Evolutionary conservation across 2,888 invertebrate genomes (phyloP).

Genomic region (Xestobium rufovillosum): DNA sequence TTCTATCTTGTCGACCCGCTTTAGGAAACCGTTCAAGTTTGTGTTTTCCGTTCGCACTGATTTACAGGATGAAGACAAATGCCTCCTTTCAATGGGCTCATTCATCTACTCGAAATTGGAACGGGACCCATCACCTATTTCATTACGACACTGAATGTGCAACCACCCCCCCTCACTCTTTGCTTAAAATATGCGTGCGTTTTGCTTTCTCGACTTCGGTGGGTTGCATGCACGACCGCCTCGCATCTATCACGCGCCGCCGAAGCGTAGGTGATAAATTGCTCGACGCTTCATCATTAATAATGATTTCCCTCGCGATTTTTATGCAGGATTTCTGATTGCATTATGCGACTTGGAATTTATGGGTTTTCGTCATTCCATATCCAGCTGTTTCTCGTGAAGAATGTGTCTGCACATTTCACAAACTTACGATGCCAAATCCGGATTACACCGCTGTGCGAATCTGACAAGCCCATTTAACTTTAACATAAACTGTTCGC

Average conservation of each 20-base stretch:
- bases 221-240: slow-evolving; percentile 24
- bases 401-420: too few relatives aligned
- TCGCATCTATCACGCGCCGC: slow-evolving; percentile 32
- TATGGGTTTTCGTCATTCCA: too few relatives aligned
- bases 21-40: slow-evolving; percentile 37
- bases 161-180: too few relatives aligned
- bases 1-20: slow-evolving; percentile 40
- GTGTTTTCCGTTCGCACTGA: slow-evolving; percentile 39
- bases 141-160: too few relatives aligned
- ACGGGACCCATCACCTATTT: slow-evolving; percentile 16
- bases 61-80: slow-evolving; percentile 42
- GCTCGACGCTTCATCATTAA: slow-evolving; percentile 32
- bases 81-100: slow-evolving; percentile 37
- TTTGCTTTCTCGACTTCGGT: slow-evolving; percentile 4
- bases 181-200: neutral
- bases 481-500: too few relatives aligned
- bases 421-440: too few relatives aligned
- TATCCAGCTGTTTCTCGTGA: too few relatives aligned
- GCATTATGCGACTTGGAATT: slow-evolving; percentile 15
- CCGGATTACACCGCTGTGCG: too few relatives aligned
- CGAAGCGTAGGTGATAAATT: slow-evolving; percentile 33
- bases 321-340: slow-evolving; percentile 31
- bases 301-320: slow-evolving; percentile 37
- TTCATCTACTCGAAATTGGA: slow-evolving; percentile 36
- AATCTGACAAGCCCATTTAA: too few relatives aligned